Percentiles rank a stretch among this genome's conserved stretches.
Conservation (phyloP, 2,113 vertebrate genomes). For the Arothron firmamentum region DNA sequence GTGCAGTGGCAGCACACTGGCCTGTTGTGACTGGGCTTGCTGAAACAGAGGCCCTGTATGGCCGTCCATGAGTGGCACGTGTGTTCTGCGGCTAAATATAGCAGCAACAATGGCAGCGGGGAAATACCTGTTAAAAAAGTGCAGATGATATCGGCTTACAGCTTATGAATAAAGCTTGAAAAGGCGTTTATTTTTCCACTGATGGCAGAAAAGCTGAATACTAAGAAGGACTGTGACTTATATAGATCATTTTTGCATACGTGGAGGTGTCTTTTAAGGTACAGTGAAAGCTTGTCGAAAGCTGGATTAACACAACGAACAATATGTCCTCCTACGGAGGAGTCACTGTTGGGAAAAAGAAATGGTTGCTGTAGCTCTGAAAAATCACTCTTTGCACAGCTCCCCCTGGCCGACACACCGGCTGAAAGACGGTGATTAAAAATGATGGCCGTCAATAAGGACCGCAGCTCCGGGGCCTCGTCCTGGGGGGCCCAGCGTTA, state of each 20-base stretch:
- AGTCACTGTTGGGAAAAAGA: background rate
- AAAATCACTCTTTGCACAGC: background rate
- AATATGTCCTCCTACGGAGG: too few relatives aligned
- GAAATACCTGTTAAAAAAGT: slow-evolving; percentile 44
- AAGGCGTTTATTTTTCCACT: slow-evolving; percentile 24
- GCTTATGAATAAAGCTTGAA: slow-evolving; percentile 52
- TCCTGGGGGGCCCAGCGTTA: background rate
- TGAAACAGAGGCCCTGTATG: slow-evolving; percentile 63
- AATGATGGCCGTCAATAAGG: too few relatives aligned
- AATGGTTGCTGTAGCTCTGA: slow-evolving; percentile 24
- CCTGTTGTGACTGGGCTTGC: slow-evolving; percentile 56
- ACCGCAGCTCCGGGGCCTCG: slow-evolving; percentile 4
- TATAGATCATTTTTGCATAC: background rate
- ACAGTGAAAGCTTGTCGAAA: background rate
- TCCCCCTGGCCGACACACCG: too few relatives aligned
- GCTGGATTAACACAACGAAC: too few relatives aligned
- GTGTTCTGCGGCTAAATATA: slow-evolving; percentile 66
- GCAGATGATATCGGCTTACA: slow-evolving; percentile 62
- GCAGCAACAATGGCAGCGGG: slow-evolving; percentile 57
- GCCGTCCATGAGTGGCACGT: slow-evolving; percentile 53
- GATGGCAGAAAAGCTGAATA: slow-evolving; percentile 20
- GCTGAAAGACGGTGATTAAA: too few relatives aligned
- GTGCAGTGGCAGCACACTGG: slow-evolving; percentile 61
- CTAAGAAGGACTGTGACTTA: slow-evolving; percentile 22
- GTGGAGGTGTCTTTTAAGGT: background rate